Conservation (phyloP, 2,797 vertebrate genomes). For the Cryptoprocta ferox region DNA sequence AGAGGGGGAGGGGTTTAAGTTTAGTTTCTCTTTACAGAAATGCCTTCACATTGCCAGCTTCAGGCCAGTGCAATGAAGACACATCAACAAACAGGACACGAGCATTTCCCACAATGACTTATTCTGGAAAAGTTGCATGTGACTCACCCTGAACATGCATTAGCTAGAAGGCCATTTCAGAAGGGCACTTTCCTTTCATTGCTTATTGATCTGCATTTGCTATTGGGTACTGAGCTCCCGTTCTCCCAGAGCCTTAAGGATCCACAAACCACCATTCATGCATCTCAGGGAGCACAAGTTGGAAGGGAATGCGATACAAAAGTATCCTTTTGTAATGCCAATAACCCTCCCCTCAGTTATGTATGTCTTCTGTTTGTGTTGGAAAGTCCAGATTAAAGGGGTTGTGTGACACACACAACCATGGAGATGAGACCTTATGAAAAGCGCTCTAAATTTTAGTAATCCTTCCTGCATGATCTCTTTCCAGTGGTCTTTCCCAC, state of each 20-base stretch:
- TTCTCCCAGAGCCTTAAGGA: accelerated
- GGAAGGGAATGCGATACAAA: neutral
- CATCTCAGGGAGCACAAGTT: neutral
- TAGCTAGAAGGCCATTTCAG: neutral
- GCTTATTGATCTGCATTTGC: neutral
- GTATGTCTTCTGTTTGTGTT: neutral
- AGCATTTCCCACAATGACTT: neutral
- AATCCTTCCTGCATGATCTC: neutral
- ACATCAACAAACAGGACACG: neutral
- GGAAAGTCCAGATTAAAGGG: neutral
- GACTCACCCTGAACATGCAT: neutral
- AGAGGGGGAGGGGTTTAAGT: neutral
- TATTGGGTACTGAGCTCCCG: accelerated
- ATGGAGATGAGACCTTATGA: neutral
- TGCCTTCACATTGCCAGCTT: neutral
- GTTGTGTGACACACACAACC: neutral
- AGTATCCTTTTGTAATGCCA: neutral
- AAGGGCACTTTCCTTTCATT: neutral
- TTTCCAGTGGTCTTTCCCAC: neutral
- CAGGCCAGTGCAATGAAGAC: neutral
- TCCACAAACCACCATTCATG: neutral
- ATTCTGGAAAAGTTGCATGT: neutral
- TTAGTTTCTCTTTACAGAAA: neutral
- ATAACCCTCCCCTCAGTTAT: neutral
- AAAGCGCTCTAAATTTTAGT: neutral